A percentile compares a stretch with the other conserved stretches of the same genome.
Conservation (phyloP, 2,113 vertebrate species). For the Zapornia atra region DNA sequence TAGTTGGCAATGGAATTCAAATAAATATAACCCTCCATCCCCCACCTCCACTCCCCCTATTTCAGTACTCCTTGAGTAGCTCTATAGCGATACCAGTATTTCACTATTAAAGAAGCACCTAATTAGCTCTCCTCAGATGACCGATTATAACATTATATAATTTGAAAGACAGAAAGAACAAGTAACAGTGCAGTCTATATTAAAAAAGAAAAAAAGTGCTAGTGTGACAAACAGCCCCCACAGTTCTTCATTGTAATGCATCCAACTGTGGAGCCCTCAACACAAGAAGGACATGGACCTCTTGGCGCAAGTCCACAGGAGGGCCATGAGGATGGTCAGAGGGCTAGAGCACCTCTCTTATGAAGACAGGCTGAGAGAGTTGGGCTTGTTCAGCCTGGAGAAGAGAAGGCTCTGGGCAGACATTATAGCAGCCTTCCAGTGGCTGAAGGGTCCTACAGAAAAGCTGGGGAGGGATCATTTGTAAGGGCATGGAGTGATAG, state of each 20-base stretch:
- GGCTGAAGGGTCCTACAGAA: no score
- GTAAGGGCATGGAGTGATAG: no score
- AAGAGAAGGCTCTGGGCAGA: no score
- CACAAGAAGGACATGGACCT: no score
- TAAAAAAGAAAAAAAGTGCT: background rate
- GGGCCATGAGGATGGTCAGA: no score
- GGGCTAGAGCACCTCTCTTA: no score
- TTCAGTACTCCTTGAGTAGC: background rate
- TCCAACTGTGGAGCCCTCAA: no score
- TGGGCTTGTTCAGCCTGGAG: no score
- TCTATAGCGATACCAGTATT: background rate
- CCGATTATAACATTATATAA: background rate
- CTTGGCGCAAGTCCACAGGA: no score
- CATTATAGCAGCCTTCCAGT: no score
- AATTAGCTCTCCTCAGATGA: background rate
- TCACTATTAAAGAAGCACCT: background rate
- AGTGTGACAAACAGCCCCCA: background rate
- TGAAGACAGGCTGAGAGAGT: no score
- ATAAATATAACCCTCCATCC: background rate
- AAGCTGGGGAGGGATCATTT: no score
- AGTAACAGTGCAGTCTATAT: background rate
- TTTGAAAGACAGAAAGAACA: background rate
- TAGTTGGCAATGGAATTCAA: background rate
- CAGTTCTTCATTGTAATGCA: background rate
- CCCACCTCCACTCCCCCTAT: rapidly evolving